Base-by-base conservation (phyloP, 2,797 vertebrate genomes). In the Molossus molossus region DNA sequence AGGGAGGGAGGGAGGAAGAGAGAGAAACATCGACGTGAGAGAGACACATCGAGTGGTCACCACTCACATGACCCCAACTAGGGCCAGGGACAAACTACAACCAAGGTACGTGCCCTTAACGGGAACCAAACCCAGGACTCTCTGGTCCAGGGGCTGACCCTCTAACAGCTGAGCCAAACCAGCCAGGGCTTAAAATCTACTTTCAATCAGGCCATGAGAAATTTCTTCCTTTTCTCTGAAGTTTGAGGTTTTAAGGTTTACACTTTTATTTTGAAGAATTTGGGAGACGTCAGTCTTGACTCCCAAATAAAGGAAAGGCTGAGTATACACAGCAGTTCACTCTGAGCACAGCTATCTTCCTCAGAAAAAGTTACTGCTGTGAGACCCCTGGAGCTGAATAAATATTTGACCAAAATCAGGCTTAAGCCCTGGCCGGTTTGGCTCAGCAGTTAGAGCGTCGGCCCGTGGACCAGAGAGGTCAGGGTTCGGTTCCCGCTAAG, bases 181-280 rank as follows among this genome's bases (percentile, higher is more conserved):
- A 33, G 33, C 33, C 33, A 33, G 33, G 33, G 33, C 33, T 45
- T 45, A 50, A 87, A 58, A 57, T 53, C 87, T 72, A n/a, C 65
- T 67, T 67, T 70, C 76, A 80, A 73, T 29, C 4, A 23, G 27
- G 33, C 40, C 64, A 58, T 0, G 0, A 9, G 48, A 76, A 25
- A 50, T 33, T 14, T 64, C 29, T 50, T 65, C 27, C 60, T 87
- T 64, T 58, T 15, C 15, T 65, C 55, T 50, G 76, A 70, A 1
- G 2, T 33, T 45, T 67, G 20, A 94, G 40, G 55, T 48, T 84
- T 64, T 87, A 79, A 60, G 5, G 60, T 72, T 53, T 53, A 6
- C 21, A 77, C 18, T 82, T 94, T 40, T 33, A 90, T 50, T 85
- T 82, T 91, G 53, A 94, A 94, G 23, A 87, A 62, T 89, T 37